Base-by-base conservation (phyloP, 2,797 vertebrate genomes). In the Liasis olivaceus region DNA sequence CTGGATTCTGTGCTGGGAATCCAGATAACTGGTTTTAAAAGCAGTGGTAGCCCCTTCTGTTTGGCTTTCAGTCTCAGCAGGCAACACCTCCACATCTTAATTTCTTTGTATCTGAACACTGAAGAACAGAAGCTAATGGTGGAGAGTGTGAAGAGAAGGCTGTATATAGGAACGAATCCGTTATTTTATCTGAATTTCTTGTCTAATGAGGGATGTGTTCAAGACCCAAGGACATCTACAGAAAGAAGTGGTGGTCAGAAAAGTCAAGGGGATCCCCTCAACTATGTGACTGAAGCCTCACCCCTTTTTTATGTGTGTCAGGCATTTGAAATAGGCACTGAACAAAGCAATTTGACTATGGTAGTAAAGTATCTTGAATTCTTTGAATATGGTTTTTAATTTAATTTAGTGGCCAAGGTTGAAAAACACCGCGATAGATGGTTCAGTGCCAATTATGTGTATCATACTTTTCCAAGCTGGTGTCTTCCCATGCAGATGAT, bases 1-100 rank as follows among this genome's bases (percentile, higher is more conserved):
- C 77, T 92, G 42, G 87, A 85, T 92, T 87, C 89, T 95, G 91
- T 95, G 89, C 94, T 93, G 93, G 89, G 94, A 96, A 95, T 63
- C 96, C 95, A 97, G 51, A 92, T 93, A 28, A 72, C 91, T 93
- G 17, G 95, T 96, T 94, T 97, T 96, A 92, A 97, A 96, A 96
- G 92, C 87, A 96, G 93, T 5, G 3, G 89, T 92, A 2, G 86
- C 86, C 81, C 92, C 89, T 91, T 11, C 60, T 77, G 28, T 0
- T 1, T 63, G 93, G 94, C 0, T 0, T 56, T 51, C 94, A 93
- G 94, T 63, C 60, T 87, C 92, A 93, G 89, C 90, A 95, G 94
- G 91, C 92, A 54, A 54, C 95, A 94, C 84, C 93, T 93, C 93
- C 88, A 85, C 26, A 58, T 94, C 94, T 92, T 93, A 89, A 95